phyloP scores from a whole-genome alignment of 2,888 invertebrate species.

The Eledone cirrhosa region DNA sequence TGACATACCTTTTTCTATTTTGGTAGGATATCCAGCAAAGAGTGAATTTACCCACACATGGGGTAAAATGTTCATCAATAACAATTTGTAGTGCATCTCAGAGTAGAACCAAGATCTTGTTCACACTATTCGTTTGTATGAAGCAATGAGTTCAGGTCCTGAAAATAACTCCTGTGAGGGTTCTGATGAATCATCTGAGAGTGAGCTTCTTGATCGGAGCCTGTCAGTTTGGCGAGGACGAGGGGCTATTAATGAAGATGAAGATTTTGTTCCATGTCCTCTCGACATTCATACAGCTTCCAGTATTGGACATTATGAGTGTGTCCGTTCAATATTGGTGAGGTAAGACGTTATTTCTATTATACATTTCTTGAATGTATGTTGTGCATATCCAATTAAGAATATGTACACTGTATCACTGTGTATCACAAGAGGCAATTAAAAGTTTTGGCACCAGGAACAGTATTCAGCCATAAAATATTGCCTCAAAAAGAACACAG shows the following conservation, averaged over 20 bases:
- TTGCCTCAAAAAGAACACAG: too few species aligned
- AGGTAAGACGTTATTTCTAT: constrained; percentile 44
- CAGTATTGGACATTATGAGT: constrained; percentile 64
- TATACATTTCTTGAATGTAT: too few species aligned
- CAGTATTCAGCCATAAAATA: too few species aligned
- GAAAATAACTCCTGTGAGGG: constrained; percentile 48
- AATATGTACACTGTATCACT: too few species aligned
- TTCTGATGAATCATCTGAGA: constrained; percentile 65
- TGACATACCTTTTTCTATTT: neutral
- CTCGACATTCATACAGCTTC: constrained; percentile 65
- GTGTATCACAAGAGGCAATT: too few species aligned
- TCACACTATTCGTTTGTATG: neutral
- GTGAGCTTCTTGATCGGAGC: constrained; percentile 63
- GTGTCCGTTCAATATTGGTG: constrained; percentile 56
- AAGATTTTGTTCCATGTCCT: constrained; percentile 59
- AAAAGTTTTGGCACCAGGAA: too few species aligned
- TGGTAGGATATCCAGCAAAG: neutral
- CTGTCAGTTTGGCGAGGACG: constrained; percentile 64
- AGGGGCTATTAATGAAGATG: constrained; percentile 45
- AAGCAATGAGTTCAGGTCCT: neutral
- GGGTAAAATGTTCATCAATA: too few species aligned
- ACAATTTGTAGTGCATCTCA: too few species aligned
- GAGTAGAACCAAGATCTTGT: too few species aligned
- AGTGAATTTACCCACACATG: too few species aligned
- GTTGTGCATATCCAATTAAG: too few species aligned